phyloP scores from a whole-genome alignment of 1,140 invertebrate species.

The Potamilus streckersoni region DNA sequence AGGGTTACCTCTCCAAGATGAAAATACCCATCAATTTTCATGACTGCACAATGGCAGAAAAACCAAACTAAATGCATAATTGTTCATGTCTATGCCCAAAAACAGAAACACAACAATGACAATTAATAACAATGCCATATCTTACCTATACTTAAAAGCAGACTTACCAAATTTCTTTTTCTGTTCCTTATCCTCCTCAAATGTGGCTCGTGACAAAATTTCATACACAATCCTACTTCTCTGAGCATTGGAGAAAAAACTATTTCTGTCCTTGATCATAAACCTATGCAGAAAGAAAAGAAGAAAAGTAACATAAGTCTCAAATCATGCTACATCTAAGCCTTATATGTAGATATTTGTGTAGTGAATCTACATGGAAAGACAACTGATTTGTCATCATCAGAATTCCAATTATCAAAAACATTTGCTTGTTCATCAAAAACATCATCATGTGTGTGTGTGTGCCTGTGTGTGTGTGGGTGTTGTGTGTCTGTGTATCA shows the following conservation, averaged over 20 bases:
- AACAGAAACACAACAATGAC: too few relatives aligned
- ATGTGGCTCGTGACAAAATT: slow-evolving; percentile 50
- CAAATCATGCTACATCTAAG: background rate
- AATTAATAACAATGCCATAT: too few relatives aligned
- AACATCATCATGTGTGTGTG: background rate
- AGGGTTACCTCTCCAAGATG: too few relatives aligned
- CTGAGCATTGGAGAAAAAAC: slow-evolving; percentile 88
- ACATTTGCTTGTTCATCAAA: background rate
- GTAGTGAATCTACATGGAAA: background rate
- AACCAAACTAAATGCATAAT: too few relatives aligned
- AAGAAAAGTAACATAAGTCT: slow-evolving; percentile 1
- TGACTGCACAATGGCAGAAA: too few relatives aligned
- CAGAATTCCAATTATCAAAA: background rate
- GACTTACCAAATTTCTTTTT: slow-evolving; percentile 53
- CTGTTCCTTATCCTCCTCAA: slow-evolving; percentile 40
- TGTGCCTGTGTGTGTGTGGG: too few relatives aligned
- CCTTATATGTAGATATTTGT: background rate
- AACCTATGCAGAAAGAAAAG: slow-evolving; percentile 44
- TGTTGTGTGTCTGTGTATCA: too few relatives aligned
- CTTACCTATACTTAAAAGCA: background rate
- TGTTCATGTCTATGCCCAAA: too few relatives aligned
- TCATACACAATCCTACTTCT: slow-evolving; percentile 82
- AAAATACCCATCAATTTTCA: too few relatives aligned
- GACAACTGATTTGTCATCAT: background rate
- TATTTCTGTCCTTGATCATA: slow-evolving; percentile 69